These are phyloP conservation scores for Pangasius macronema DNA, from an alignment of 2,797 vertebrate species.

Conservation along the genomic window DNA sequence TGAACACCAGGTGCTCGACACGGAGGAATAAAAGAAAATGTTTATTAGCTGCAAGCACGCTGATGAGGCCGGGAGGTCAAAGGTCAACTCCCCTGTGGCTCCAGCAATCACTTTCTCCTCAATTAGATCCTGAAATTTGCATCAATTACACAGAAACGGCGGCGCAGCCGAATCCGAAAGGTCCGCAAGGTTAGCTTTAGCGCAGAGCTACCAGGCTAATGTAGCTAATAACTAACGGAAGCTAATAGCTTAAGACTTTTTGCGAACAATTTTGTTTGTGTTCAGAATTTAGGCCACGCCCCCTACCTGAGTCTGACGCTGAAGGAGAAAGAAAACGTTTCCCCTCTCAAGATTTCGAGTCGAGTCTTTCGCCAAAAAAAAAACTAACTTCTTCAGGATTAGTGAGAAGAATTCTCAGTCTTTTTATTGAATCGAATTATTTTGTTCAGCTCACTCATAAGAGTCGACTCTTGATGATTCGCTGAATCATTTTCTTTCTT, in stretches of 20 bases:
- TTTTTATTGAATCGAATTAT: neutral
- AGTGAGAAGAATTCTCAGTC: neutral
- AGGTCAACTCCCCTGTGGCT: constrained; percentile 18
- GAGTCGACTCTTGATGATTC: neutral
- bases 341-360: neutral
- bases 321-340: neutral
- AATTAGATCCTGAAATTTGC: constrained; percentile 5
- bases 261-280: neutral
- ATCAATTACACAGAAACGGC: neutral
- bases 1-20: constrained; percentile 35
- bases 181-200: neutral
- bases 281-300: neutral
- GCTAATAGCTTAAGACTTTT: neutral
- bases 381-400: neutral
- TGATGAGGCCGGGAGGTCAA: constrained; percentile 15
- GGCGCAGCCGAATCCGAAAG: too few species aligned
- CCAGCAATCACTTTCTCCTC: constrained; percentile 23
- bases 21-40: constrained; percentile 1
- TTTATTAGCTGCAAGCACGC: constrained; percentile 21
- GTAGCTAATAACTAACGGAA: neutral
- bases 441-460: neutral
- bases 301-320: neutral
- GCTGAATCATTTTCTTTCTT: neutral
- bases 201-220: neutral
- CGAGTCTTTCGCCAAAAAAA: neutral